Percentiles rank a stretch among this genome's conserved stretches.
These are phyloP conservation scores for Callaeas wilsoni DNA, from an alignment of 2,113 vertebrate species.

Conservation along the genomic window DNA sequence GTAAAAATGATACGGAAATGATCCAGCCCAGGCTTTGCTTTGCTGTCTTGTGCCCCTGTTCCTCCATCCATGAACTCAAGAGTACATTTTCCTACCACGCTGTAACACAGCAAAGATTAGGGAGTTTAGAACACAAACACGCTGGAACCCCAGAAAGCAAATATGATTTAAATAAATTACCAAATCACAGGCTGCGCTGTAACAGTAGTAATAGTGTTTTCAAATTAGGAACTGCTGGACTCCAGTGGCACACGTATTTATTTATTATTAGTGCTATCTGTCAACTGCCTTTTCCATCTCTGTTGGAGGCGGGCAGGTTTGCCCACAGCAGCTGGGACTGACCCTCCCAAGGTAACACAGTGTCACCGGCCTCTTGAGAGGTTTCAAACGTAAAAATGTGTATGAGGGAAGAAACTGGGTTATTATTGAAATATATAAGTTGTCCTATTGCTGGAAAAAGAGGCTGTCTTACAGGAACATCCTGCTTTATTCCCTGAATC, in stretches of 20 bases:
- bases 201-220: neutral
- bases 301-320: neutral
- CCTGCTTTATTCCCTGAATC: neutral
- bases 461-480: neutral
- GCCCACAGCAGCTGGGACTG: neutral
- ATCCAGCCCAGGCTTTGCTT: neutral
- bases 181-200: neutral
- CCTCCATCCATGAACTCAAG: neutral
- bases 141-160: neutral
- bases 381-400: accelerated
- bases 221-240: neutral
- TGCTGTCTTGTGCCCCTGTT: neutral
- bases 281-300: neutral
- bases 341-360: neutral
- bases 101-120: neutral
- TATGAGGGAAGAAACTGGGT: neutral
- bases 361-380: neutral
- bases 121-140: neutral
- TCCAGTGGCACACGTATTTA: neutral
- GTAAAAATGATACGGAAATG: accelerated
- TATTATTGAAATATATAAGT: neutral
- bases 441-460: neutral
- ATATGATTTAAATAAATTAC: neutral
- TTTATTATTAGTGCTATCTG: neutral
- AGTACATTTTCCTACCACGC: accelerated